Evolutionary conservation across 2,113 vertebrate species (phyloP).

Genomic region (Chloroceryle aenea): DNA sequence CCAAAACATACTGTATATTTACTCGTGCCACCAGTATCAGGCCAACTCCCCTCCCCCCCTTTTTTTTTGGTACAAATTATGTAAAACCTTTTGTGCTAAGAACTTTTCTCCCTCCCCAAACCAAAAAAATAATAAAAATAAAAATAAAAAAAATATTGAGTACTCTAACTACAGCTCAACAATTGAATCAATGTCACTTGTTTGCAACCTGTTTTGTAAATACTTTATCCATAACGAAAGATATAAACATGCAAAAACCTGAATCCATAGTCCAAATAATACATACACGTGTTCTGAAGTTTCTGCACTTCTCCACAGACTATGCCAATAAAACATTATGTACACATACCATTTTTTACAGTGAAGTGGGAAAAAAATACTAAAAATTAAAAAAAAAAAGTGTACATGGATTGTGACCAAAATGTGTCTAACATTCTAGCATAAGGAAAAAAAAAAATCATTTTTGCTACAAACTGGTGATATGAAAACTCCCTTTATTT

Average conservation of each 20-base stretch:
- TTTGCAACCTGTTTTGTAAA: slow-evolving; percentile 94
- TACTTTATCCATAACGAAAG: slow-evolving; percentile 92
- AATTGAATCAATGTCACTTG: slow-evolving; percentile 87
- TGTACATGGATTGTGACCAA: slow-evolving; percentile 94
- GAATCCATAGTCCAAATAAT: slow-evolving; percentile 94
- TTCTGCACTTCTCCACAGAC: slow-evolving; percentile 93
- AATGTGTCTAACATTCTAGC: slow-evolving; percentile 91
- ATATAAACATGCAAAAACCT: slow-evolving; percentile 99
- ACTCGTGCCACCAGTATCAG: slow-evolving; percentile 79
- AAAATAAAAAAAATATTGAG: slow-evolving; percentile 82
- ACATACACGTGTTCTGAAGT: slow-evolving; percentile 96
- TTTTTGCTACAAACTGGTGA: slow-evolving; percentile 93
- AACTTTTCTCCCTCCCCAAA: slow-evolving; percentile 82
- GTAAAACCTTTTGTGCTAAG: slow-evolving; percentile 97
- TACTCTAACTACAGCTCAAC: slow-evolving; percentile 92
- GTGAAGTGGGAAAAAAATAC: slow-evolving; percentile 91
- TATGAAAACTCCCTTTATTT: slow-evolving; percentile 96
- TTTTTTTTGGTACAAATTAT: slow-evolving; percentile 97
- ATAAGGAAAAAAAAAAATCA: slow-evolving; percentile 75
- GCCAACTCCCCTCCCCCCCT: slow-evolving; percentile 66
- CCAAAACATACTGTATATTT: slow-evolving; percentile 75
- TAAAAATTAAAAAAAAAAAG: slow-evolving; percentile 82
- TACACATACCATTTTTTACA: slow-evolving; percentile 99
- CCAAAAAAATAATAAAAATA: slow-evolving; percentile 71
- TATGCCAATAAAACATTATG: slow-evolving; percentile 98